phyloP scores from a whole-genome alignment of 1,140 invertebrate genomes.

The Caerostris darwini region DNA sequence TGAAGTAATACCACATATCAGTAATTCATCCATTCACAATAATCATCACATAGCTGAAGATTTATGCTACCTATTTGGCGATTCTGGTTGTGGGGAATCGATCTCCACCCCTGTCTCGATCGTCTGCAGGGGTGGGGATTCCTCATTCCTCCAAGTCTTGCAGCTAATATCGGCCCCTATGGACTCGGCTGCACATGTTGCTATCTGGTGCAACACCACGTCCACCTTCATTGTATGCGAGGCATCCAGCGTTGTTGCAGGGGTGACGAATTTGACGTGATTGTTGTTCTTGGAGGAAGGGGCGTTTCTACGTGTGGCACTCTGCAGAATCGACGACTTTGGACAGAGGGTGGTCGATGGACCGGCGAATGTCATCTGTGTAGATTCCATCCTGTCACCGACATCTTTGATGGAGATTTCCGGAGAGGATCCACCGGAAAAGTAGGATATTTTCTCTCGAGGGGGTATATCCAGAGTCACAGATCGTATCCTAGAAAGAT shows the following conservation, averaged over 20 bases:
- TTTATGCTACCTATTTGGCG: neutral
- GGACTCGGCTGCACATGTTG: constrained; percentile 56
- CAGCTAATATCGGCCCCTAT: constrained; percentile 18
- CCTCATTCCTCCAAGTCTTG: neutral
- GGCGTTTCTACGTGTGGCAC: neutral
- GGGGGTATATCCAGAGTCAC: constrained; percentile 69
- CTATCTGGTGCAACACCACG: constrained; percentile 63
- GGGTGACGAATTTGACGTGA: constrained; percentile 70
- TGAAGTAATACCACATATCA: neutral
- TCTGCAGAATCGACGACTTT: constrained; percentile 26
- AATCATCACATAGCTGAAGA: neutral
- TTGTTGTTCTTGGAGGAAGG: constrained; percentile 60
- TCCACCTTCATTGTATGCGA: constrained; percentile 71
- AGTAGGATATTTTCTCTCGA: constrained; percentile 63
- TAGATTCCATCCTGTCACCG: constrained; percentile 40
- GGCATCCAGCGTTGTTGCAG: constrained; percentile 28
- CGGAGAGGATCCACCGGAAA: constrained; percentile 69
- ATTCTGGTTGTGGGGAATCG: neutral
- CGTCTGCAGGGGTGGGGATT: neutral
- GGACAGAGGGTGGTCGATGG: neutral
- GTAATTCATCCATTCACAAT: neutral
- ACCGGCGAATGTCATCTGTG: constrained; percentile 2
- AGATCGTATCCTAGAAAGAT: constrained; percentile 60
- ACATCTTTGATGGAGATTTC: constrained; percentile 66
- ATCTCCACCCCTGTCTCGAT: constrained; percentile 25